Base-by-base conservation (phyloP, 2,888 invertebrate genomes). In the Aspidapion aeneum region DNA sequence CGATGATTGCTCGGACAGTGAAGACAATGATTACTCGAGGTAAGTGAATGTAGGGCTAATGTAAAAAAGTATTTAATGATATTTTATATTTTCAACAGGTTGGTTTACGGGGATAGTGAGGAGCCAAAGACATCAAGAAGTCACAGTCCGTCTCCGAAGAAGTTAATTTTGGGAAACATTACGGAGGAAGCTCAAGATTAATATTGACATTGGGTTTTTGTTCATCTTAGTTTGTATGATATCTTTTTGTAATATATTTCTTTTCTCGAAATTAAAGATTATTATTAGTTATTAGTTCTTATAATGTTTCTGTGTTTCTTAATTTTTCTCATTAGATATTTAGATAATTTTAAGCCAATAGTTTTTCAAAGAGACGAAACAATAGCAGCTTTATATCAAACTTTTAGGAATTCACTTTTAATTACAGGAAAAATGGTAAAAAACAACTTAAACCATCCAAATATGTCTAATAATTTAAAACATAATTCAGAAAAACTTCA, bases 1-100 rank as follows among this genome's bases (percentile, higher is more conserved):
- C 35, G 81, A 81, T 54, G 77, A 78, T 55, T 75, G 77, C 61
- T 80, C 80, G 3, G 79, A 78, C 65, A 73, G 75, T 52, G 81
- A 79, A 1, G 78, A 79, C 18, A 74, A 74, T 17, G 74, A 77
- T 57, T 71, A 64, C 63, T 63, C 70, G 5, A 70, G 68, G 68
- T 58, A 71, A 58, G 66, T 72, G 57, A 70, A 68, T 62, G 72
- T 72, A 66, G 64, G 71, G 69, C 35, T 35, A 7, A 12, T 35
- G 35, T 12, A 12, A 35, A 35, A 7, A 35, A 3, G 12, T 7
- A 35, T 35, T n/a, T n/a, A n/a, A n/a, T n/a, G n/a, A n/a, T n/a
- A n/a, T n/a, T n/a, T n/a, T n/a, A n/a, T n/a, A n/a, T n/a, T n/a
- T n/a, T n/a, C n/a, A 7, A 35, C 55, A 70, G 35, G 12, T 7